These are phyloP conservation scores for Caenorhabditis sulstoni DNA, from an alignment of 2,888 invertebrate genomes.

Conservation along the genomic window DNA sequence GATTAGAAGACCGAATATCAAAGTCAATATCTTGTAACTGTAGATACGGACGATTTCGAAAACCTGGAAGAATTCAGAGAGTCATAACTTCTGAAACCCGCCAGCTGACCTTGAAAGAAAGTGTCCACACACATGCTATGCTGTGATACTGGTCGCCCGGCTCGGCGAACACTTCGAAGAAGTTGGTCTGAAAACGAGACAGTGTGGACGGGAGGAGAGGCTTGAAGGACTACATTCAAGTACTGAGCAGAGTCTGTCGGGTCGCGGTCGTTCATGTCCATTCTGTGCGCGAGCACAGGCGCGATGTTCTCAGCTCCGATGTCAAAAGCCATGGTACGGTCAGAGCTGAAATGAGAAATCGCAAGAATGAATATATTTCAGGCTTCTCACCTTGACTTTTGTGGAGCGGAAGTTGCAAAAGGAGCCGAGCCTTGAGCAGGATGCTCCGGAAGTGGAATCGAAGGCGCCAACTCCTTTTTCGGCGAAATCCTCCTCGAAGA, in stretches of 20 bases:
- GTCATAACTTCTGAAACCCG: not conserved
- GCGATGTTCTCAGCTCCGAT: constrained; percentile 26
- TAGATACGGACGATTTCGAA: constrained; percentile 66
- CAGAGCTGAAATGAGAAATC: not conserved
- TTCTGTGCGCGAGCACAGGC: constrained; percentile 30
- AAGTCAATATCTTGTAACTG: constrained; percentile 64
- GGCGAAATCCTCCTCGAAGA: constrained; percentile 24
- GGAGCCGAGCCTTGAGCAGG: constrained; percentile 22
- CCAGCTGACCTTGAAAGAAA: constrained; percentile 58
- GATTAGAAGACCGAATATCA: constrained; percentile 64
- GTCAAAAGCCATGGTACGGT: constrained; percentile 40
- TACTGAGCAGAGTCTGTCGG: constrained; percentile 27
- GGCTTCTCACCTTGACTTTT: not conserved
- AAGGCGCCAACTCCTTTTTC: constrained; percentile 8
- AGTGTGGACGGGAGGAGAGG: not conserved
- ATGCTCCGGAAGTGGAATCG: constrained; percentile 40
- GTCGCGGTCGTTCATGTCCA: constrained; percentile 58
- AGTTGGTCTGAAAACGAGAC: constrained; percentile 50
- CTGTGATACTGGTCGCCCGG: constrained; percentile 63
- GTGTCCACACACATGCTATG: constrained; percentile 66
- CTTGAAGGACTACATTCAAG: constrained; percentile 20
- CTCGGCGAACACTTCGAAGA: constrained; percentile 65
- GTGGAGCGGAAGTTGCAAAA: not conserved
- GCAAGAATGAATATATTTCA: not conserved
- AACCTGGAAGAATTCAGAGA: constrained; percentile 37